Percentiles rank a stretch among this genome's conserved stretches.
Conservation (phyloP, 2,113 vertebrate species). For the Hiodon alosoides region DNA sequence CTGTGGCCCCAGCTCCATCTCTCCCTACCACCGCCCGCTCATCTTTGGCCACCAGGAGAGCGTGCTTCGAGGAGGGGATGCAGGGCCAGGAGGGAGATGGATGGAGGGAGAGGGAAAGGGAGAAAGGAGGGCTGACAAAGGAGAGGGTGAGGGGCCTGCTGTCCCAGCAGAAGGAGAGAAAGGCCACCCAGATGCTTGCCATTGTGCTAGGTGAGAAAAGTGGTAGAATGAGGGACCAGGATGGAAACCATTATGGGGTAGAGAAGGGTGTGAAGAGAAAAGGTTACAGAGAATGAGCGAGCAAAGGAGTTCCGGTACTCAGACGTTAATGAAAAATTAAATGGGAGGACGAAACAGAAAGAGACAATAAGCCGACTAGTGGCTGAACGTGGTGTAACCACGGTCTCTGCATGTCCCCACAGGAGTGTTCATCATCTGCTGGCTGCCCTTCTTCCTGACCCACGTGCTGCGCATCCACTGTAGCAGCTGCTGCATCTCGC, state of each 20-base stretch:
- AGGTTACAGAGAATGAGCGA: too few relatives aligned
- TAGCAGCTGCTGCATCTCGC: slow-evolving; percentile 60
- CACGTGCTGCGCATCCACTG: slow-evolving; percentile 68
- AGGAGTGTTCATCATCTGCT: slow-evolving; percentile 73
- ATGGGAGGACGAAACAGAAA: neutral
- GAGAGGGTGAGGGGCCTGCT: slow-evolving; percentile 68
- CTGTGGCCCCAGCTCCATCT: slow-evolving; percentile 49
- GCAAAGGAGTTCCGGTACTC: too few relatives aligned
- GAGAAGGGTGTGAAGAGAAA: too few relatives aligned
- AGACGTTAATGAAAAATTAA: neutral
- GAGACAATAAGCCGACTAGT: neutral
- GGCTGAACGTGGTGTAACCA: too few relatives aligned
- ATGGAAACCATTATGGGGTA: too few relatives aligned
- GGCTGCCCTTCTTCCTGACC: slow-evolving; percentile 68
- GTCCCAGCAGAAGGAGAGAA: slow-evolving; percentile 84
- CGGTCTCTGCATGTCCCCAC: slow-evolving; percentile 23
- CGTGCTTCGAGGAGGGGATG: slow-evolving; percentile 49
- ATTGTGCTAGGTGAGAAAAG: slow-evolving; percentile 83
- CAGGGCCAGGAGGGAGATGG: slow-evolving; percentile 48
- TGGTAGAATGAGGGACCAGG: neutral
- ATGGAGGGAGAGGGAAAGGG: slow-evolving; percentile 41
- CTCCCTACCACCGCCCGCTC: slow-evolving; percentile 35
- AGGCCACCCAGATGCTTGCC: slow-evolving; percentile 90
- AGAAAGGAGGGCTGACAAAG: slow-evolving; percentile 50
- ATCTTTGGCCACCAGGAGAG: slow-evolving; percentile 42